These are phyloP conservation scores for Leptoteleia sp. DNA, from an alignment of 1,140 invertebrate species.

Conservation along the genomic window DNA sequence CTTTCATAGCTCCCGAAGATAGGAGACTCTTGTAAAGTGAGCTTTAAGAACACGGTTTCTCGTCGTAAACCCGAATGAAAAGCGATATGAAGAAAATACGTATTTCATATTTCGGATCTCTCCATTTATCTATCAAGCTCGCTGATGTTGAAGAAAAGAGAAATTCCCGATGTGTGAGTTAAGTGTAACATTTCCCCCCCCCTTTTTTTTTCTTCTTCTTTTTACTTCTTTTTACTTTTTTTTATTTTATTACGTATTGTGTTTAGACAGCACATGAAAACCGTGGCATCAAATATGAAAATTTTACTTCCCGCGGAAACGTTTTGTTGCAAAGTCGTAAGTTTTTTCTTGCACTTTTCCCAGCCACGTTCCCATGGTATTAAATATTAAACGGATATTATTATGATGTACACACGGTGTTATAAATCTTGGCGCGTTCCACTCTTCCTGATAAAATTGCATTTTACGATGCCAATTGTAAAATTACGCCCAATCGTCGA, in stretches of 20 bases:
- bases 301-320: conserved; percentile 24
- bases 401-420: background rate
- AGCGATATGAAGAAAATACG: conserved; percentile 67
- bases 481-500: conserved; percentile 12
- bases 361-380: conserved; percentile 3
- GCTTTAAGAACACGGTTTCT: conserved; percentile 59
- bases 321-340: background rate
- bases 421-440: conserved; percentile 1
- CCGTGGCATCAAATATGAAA: conserved; percentile 24
- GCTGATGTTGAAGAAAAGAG: conserved; percentile 57
- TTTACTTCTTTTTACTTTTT: no score
- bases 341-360: conserved; percentile 4
- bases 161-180: conserved; percentile 42
- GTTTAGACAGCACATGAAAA: conserved; percentile 18
- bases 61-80: conserved; percentile 65
- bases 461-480: conserved; percentile 13
- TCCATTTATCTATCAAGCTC: conserved; percentile 66
- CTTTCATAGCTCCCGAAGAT: conserved; percentile 54
- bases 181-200: conserved; percentile 29
- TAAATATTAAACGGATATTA: conserved; percentile 29
- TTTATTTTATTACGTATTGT: conserved; percentile 40
- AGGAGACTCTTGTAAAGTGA: conserved; percentile 62
- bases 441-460: background rate
- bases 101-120: conserved; percentile 66
- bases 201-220: no score